phyloP scores from a whole-genome alignment of 2,888 invertebrate genomes.

The Cheilosia pagana region DNA sequence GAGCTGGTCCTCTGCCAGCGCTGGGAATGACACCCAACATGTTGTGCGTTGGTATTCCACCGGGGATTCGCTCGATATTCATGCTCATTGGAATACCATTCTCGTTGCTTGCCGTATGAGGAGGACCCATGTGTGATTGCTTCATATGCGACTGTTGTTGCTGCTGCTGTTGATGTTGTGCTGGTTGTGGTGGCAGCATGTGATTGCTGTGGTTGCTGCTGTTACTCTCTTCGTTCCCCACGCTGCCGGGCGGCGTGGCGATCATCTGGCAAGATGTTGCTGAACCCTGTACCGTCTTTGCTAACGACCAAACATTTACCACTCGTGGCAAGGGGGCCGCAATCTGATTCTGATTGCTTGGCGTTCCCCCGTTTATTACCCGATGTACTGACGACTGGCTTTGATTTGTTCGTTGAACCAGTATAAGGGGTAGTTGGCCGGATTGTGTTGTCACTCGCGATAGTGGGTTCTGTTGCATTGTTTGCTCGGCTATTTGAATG shows the following conservation, averaged over 20 bases:
- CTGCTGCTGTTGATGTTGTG: conserved; percentile 36
- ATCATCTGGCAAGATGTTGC: background rate
- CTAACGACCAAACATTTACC: conserved; percentile 47
- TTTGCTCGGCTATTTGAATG: conserved; percentile 19
- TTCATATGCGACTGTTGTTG: conserved; percentile 51
- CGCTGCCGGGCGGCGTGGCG: conserved; percentile 33
- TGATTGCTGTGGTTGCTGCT: conserved; percentile 48
- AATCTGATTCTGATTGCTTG: conserved; percentile 18
- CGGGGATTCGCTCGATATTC: conserved; percentile 61
- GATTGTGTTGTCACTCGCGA: background rate
- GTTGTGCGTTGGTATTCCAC: conserved; percentile 57
- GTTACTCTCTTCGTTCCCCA: conserved; percentile 56
- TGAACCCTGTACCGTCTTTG: conserved; percentile 6
- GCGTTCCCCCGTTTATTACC: background rate
- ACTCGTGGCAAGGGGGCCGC: conserved; percentile 34
- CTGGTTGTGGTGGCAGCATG: conserved; percentile 20
- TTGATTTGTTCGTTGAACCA: background rate
- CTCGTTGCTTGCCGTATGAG: conserved; percentile 47
- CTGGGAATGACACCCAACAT: conserved; percentile 20
- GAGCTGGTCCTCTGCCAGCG: conserved; percentile 6
- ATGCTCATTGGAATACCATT: conserved; percentile 60
- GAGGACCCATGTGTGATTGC: conserved; percentile 24
- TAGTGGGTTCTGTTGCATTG: background rate
- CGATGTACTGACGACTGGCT: background rate
- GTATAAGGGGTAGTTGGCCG: background rate